These are phyloP conservation scores for Oophaga pumilio DNA, from an alignment of 2,113 vertebrate species.

Conservation along the genomic window DNA sequence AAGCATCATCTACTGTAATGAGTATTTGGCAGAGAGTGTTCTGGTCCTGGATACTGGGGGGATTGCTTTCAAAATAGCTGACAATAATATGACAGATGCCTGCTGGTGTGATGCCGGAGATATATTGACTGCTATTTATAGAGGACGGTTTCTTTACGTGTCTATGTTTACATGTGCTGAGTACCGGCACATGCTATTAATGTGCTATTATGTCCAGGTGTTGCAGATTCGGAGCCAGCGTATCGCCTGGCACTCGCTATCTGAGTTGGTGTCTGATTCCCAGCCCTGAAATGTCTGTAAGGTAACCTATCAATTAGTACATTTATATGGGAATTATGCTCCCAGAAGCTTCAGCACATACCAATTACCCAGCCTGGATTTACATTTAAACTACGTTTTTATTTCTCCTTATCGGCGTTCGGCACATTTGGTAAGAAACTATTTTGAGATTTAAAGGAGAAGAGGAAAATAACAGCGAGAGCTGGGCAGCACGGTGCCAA, in stretches of 20 bases:
- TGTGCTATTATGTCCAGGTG: constrained; percentile 43
- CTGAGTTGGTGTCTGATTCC: neutral
- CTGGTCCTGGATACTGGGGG: constrained; percentile 25
- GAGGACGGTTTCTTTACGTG: constrained; percentile 4
- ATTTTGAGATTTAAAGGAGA: neutral
- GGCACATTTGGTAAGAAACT: constrained; percentile 29
- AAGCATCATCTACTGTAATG: neutral
- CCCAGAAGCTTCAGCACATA: neutral
- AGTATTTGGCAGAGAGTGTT: constrained; percentile 4
- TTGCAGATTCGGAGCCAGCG: constrained; percentile 1
- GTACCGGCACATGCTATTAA: constrained; percentile 7
- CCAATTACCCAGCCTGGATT: neutral
- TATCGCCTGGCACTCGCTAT: neutral
- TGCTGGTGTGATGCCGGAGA: constrained; percentile 3
- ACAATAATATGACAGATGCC: constrained; percentile 53
- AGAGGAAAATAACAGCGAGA: neutral
- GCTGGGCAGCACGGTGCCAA: neutral
- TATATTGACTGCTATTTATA: constrained; percentile 37
- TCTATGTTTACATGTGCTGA: constrained; percentile 14
- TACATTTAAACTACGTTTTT: constrained; percentile 15
- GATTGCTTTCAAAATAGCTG: constrained; percentile 33
- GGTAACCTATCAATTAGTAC: constrained; percentile 25
- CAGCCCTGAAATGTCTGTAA: constrained; percentile 5
- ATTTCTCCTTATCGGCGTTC: constrained; percentile 18
- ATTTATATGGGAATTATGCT: constrained; percentile 13